Evolutionary conservation across 1,140 invertebrate species (phyloP), one percentile per base, ranked within the genome.

Genomic region (Leptopilina boulardi): DNA sequence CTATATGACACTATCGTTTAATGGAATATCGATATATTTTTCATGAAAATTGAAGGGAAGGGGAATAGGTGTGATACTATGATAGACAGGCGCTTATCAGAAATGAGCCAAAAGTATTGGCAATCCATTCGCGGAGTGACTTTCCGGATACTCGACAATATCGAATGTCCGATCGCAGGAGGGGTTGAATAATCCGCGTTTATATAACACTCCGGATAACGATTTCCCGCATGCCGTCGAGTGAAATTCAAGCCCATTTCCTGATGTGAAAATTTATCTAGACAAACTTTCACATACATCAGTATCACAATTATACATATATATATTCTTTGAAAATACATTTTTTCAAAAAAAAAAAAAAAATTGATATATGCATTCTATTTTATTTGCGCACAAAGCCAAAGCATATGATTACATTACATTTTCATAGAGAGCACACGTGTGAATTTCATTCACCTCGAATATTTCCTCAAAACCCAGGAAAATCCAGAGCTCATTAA

Each of bases 21-120:
- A 2, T 30, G 34, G 9, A 38, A 38, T 30, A 30, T 38, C 34
- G 34, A 38, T 38, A 38, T n/a, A n/a, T n/a, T 38, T 38, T 38
- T 38, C 5, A 9, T 0, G 34, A 38, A 38, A 38, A 38, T 38
- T 38, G 5, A 8, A 8, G 8, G 34, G 34, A 9, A 6, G 5
- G 8, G 5, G 34, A 6, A 38, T 4, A 19, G 10, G 21, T 19
- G 23, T 66, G 59, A 66, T 26, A 15, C 23, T 13, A 30, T 66
- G 59, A 66, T 15, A 34, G 59, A 66, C 59, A 66, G 11, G 59
- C 11, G 59, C 59, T 66, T 66, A 66, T 66, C 59, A 66, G 59
- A 66, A 66, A 66, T 66, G 59, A 66, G 59, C 26, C 59, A 34
- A 30, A 66, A 66, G 59, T 66, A 66, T 38, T 38, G 59, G 59